phyloP scores from a whole-genome alignment of 2,797 vertebrate genomes.

The Salarias fasciatus region DNA sequence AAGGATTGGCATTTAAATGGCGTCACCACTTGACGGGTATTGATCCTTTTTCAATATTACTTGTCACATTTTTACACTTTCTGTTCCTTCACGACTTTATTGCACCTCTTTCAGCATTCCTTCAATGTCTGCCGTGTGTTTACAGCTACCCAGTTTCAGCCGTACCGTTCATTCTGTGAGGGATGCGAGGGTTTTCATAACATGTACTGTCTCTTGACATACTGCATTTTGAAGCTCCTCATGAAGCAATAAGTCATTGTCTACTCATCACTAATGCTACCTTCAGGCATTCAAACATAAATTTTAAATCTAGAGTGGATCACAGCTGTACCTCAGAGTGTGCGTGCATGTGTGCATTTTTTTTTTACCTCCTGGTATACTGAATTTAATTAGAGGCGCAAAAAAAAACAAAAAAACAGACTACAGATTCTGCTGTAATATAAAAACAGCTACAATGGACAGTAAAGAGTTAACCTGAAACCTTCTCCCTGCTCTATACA shows the following conservation, averaged over 20 bases:
- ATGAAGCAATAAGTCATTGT: conserved; percentile 51
- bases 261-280: conserved; percentile 44
- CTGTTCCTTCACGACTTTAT: not conserved
- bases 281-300: conserved; percentile 40
- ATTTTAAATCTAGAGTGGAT: conserved; percentile 19
- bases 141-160: conserved; percentile 54
- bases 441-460: conserved; percentile 29
- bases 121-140: conserved; percentile 37
- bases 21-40: conserved; percentile 23
- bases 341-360: no score
- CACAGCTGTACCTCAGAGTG: conserved; percentile 1
- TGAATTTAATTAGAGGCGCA: conserved; percentile 7
- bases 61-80: conserved; percentile 13
- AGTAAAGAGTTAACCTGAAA: conserved; percentile 69
- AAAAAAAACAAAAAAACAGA: not conserved
- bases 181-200: conserved; percentile 24
- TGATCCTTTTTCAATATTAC: conserved; percentile 18
- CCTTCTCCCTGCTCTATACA: conserved; percentile 60
- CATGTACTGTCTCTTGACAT: conserved; percentile 7
- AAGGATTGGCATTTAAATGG: conserved; percentile 47
- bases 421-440: conserved; percentile 11
- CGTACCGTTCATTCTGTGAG: conserved; percentile 41
- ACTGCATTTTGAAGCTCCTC: conserved; percentile 39
- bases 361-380: no score
- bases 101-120: conserved; percentile 10